Evolutionary conservation across 2,797 vertebrate genomes (phyloP).

Genomic region (Pelochelys cantorii): DNA sequence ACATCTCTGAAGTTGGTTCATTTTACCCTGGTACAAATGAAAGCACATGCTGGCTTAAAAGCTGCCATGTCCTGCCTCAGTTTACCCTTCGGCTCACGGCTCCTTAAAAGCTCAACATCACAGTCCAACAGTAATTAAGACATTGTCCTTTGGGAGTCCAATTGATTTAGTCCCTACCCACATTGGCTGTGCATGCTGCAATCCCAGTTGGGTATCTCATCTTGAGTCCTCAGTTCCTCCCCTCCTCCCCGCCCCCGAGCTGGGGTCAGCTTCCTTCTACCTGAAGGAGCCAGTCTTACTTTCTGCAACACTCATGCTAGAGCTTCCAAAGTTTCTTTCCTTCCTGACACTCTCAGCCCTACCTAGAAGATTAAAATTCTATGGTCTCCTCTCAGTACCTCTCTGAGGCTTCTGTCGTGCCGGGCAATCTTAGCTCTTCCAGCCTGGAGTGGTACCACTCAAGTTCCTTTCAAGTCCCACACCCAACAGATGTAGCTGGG

Average conservation of each 20-base stretch:
- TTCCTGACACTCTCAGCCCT: not conserved
- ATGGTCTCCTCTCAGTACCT: not conserved
- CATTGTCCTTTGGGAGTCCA: not conserved
- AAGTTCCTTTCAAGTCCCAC: not conserved
- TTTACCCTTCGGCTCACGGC: not conserved
- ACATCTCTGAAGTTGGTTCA: rapidly evolving
- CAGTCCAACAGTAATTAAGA: not conserved
- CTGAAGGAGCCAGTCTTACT: not conserved
- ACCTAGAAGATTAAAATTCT: not conserved
- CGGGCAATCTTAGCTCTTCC: not conserved
- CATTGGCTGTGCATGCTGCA: not conserved
- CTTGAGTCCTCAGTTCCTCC: not conserved
- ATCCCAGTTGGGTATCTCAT: not conserved
- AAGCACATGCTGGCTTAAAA: not conserved
- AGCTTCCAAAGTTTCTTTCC: not conserved
- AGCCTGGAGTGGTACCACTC: not conserved
- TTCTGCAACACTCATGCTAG: not conserved
- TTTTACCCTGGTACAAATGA: not conserved
- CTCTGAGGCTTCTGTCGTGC: not conserved
- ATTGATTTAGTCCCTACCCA: not conserved
- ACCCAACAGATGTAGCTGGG: not conserved
- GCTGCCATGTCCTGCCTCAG: rapidly evolving
- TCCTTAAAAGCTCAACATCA: not conserved
- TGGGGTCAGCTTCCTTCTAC: not conserved
- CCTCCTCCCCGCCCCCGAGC: not conserved